These are phyloP conservation scores for Cololabis saira DNA, from an alignment of 2,113 vertebrate genomes.

Conservation along the genomic window DNA sequence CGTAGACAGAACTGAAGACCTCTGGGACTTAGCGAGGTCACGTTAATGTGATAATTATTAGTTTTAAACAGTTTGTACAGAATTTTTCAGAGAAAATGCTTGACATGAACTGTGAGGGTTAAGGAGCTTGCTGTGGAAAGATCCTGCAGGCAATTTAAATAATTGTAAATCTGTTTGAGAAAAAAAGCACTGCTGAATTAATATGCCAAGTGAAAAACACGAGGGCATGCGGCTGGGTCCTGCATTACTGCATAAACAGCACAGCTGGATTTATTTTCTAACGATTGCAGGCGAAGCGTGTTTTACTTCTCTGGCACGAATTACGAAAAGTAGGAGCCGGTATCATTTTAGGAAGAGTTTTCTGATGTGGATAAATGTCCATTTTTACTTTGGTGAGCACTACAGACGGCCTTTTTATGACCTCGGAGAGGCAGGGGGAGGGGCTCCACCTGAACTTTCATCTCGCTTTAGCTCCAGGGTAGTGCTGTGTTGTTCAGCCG, in stretches of 20 bases:
- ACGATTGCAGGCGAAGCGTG: no score
- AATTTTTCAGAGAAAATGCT: neutral
- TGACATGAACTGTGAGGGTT: slow-evolving; percentile 10
- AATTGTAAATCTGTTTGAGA: slow-evolving; percentile 9
- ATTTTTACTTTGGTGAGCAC: no score
- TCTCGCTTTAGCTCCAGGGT: no score
- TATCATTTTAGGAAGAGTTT: no score
- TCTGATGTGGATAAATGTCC: no score
- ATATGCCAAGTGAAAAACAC: neutral
- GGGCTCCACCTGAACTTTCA: no score
- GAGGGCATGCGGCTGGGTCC: neutral
- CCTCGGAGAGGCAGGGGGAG: no score
- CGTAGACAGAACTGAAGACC: neutral
- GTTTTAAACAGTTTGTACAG: slow-evolving; percentile 1
- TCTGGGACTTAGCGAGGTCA: neutral
- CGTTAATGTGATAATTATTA: neutral
- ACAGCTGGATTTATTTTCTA: neutral
- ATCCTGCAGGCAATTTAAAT: slow-evolving; percentile 11
- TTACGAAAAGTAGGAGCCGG: no score
- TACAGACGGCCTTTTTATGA: no score
- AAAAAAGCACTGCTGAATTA: slow-evolving; percentile 2
- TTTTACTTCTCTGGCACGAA: neutral
- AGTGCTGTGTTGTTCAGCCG: neutral
- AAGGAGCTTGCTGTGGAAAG: neutral
- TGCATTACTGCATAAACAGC: neutral